These are phyloP conservation scores for Halcyon leucocephala DNA, from an alignment of 2,797 vertebrate species.

Conservation along the genomic window DNA sequence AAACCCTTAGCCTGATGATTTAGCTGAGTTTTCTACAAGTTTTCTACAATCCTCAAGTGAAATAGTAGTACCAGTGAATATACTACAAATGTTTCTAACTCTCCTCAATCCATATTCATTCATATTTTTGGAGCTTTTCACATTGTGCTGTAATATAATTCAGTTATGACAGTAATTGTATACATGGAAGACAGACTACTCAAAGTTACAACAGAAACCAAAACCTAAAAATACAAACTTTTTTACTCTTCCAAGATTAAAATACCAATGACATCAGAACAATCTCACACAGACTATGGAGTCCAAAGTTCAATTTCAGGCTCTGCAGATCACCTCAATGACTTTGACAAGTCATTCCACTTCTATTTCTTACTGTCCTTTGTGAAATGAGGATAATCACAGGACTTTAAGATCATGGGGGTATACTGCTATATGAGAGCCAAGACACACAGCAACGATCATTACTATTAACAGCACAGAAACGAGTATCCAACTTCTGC, in stretches of 20 bases:
- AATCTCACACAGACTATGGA: background rate
- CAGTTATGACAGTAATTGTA: background rate
- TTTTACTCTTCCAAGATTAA: background rate
- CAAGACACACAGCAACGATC: background rate
- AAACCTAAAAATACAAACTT: background rate
- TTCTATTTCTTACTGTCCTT: background rate
- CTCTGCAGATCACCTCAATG: background rate
- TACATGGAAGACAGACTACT: background rate
- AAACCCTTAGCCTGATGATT: background rate
- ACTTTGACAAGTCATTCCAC: background rate
- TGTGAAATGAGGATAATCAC: background rate
- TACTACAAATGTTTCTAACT: background rate
- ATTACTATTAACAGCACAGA: background rate
- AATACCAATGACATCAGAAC: background rate
- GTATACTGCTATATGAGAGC: background rate
- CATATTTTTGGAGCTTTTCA: background rate
- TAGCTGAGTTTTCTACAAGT: background rate
- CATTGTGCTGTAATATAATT: background rate
- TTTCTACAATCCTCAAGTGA: background rate
- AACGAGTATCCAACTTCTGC: background rate
- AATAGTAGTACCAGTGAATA: background rate
- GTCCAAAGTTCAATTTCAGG: background rate
- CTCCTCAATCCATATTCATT: background rate
- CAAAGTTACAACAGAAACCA: background rate
- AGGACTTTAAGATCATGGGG: background rate